Evolutionary conservation across 35 echinoderm and acorn worm genomes (phyloP).

Genomic region (Amphiura filiformis): DNA sequence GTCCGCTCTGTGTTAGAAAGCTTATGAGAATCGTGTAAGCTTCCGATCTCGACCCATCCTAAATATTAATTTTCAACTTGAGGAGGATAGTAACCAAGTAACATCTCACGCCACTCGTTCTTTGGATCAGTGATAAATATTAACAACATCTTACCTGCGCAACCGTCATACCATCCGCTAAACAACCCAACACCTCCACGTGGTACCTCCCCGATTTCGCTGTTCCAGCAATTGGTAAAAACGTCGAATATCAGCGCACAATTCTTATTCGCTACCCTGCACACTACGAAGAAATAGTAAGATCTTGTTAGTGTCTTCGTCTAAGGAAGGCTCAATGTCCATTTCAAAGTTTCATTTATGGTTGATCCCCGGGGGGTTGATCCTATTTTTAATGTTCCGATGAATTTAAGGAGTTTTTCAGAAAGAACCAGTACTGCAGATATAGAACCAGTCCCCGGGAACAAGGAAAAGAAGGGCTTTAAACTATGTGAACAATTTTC

Average conservation of each 20-base stretch:
- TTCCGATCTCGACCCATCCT: too few relatives aligned
- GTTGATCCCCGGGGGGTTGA: background rate
- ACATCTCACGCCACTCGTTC: too few relatives aligned
- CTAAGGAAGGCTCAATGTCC: background rate
- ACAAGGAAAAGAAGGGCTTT: background rate
- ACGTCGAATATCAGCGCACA: conserved; percentile 42
- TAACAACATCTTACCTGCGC: conserved; percentile 50
- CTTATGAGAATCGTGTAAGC: too few relatives aligned
- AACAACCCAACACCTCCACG: conserved; percentile 15
- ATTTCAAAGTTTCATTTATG: background rate
- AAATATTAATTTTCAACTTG: too few relatives aligned
- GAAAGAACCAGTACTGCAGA: background rate
- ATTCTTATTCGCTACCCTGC: conserved; percentile 52
- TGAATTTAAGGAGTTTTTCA: background rate
- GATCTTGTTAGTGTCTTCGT: background rate
- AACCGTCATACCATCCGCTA: conserved; percentile 45
- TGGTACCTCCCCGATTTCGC: conserved; percentile 14
- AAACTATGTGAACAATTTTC: background rate
- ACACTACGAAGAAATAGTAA: conserved; percentile 20
- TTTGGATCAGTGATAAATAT: too few relatives aligned
- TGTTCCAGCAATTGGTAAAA: conserved; percentile 51
- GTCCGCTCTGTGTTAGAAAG: too few relatives aligned
- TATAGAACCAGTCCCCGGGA: background rate
- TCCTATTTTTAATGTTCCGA: background rate
- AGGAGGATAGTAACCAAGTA: too few relatives aligned